These are phyloP conservation scores for Mimas tiliae DNA, from an alignment of 2,888 invertebrate genomes.

Conservation along the genomic window DNA sequence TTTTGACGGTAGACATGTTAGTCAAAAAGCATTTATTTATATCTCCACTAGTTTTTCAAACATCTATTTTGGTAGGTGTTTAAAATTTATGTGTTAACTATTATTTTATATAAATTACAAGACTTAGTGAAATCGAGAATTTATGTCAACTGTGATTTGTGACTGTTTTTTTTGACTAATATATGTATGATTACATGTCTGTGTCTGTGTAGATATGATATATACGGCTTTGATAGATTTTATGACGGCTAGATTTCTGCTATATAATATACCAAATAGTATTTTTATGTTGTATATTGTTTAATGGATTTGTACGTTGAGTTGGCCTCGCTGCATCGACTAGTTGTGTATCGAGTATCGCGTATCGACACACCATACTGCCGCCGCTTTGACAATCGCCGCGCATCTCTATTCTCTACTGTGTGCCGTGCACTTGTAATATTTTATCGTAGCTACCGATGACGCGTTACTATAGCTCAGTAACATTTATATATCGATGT, in stretches of 20 bases:
- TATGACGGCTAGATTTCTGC: slow-evolving; percentile 82
- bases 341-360: slow-evolving; percentile 19
- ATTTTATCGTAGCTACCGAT: not conserved
- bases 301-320: slow-evolving; percentile 69
- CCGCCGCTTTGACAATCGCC: not conserved
- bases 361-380: not conserved
- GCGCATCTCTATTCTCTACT: not conserved
- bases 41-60: slow-evolving; percentile 59
- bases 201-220: slow-evolving; percentile 74
- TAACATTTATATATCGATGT: slow-evolving; percentile 2
- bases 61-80: slow-evolving; percentile 59
- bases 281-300: slow-evolving; percentile 83
- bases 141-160: slow-evolving; percentile 84
- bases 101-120: slow-evolving; percentile 72
- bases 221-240: slow-evolving; percentile 79
- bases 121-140: slow-evolving; percentile 84
- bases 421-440: not conserved
- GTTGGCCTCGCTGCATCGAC: slow-evolving; percentile 14
- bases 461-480: not conserved
- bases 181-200: slow-evolving; percentile 76
- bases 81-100: slow-evolving; percentile 71
- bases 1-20: slow-evolving; percentile 30
- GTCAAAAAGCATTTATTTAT: slow-evolving; percentile 71
- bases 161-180: slow-evolving; percentile 82
- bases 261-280: slow-evolving; percentile 84